Percentiles rank a stretch among this genome's conserved stretches.
phyloP scores from a whole-genome alignment of 2,113 vertebrate species.

The Syrmaticus mikado region DNA sequence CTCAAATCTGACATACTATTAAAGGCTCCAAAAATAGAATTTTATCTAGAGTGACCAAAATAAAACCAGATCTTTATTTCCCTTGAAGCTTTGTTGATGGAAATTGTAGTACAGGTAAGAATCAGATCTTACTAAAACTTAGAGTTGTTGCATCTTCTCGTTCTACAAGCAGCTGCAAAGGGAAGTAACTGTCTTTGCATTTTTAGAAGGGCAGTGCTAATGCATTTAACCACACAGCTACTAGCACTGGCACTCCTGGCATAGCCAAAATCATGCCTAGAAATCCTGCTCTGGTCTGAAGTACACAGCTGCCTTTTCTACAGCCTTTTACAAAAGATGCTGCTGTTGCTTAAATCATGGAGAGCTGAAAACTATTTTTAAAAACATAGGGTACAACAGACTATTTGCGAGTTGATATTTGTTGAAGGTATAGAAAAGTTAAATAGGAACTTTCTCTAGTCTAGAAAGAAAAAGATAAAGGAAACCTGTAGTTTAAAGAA shows the following conservation, averaged over 20 bases:
- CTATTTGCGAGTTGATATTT: not conserved
- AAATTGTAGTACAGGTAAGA: not conserved
- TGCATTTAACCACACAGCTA: not conserved
- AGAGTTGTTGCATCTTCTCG: not conserved
- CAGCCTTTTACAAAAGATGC: not conserved
- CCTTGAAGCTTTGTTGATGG: not conserved
- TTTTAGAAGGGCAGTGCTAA: not conserved
- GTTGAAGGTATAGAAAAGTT: not conserved
- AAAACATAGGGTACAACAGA: not conserved
- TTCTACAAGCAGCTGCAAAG: not conserved
- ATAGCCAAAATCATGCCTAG: not conserved
- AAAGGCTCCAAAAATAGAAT: not conserved
- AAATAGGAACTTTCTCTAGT: not conserved
- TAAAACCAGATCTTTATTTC: not conserved
- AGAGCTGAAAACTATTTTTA: not conserved
- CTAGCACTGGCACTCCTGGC: not conserved
- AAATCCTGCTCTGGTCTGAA: not conserved
- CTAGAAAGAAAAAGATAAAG: not conserved
- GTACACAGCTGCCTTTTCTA: not conserved
- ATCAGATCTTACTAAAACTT: not conserved
- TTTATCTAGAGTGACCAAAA: not conserved
- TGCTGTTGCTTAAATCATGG: not conserved
- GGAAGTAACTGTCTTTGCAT: not conserved
- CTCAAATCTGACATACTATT: not conserved
- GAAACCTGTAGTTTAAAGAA: not conserved